Conservation (phyloP, 2,888 invertebrate species). For the Cistogaster globosa region DNA sequence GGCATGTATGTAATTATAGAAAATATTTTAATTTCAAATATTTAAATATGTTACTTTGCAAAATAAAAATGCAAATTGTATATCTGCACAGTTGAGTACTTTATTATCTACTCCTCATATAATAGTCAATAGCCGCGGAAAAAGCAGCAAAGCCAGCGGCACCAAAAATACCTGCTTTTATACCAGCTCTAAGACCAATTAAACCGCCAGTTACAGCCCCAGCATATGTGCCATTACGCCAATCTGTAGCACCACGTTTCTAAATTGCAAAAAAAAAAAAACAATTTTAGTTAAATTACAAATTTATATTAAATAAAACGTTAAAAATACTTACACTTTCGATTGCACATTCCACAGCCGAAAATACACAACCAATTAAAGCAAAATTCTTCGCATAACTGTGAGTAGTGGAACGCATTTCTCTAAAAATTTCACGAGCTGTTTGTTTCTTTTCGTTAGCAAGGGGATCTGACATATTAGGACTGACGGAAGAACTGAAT, state of each 20-base stretch:
- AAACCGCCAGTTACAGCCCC: slow-evolving; percentile 97
- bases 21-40: too few species aligned
- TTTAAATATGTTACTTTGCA: too few species aligned
- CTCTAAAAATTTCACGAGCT: slow-evolving; percentile 92
- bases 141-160: slow-evolving; percentile 99
- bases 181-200: slow-evolving; percentile 94
- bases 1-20: too few species aligned
- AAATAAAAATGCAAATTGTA: too few species aligned
- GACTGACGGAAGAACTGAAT: slow-evolving; percentile 98
- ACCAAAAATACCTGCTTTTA: slow-evolving; percentile 96
- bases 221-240: slow-evolving; percentile 98
- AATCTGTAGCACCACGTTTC: slow-evolving; percentile 95
- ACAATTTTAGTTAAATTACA: not conserved
- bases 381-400: slow-evolving; percentile 99
- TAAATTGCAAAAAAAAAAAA: slow-evolving; percentile 74
- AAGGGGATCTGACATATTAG: slow-evolving; percentile 87
- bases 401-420: slow-evolving; percentile 95
- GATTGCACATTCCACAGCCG: slow-evolving; percentile 96
- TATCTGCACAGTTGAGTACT: too few species aligned
- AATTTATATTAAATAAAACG: too few species aligned
- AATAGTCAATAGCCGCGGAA: slow-evolving; percentile 98
- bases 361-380: slow-evolving; percentile 95
- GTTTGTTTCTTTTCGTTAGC: slow-evolving; percentile 91
- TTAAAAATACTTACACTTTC: slow-evolving; percentile 88
- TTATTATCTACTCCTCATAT: slow-evolving; percentile 87